Conservation (phyloP, 2,113 vertebrate genomes). For the Ariopsis seemanni region DNA sequence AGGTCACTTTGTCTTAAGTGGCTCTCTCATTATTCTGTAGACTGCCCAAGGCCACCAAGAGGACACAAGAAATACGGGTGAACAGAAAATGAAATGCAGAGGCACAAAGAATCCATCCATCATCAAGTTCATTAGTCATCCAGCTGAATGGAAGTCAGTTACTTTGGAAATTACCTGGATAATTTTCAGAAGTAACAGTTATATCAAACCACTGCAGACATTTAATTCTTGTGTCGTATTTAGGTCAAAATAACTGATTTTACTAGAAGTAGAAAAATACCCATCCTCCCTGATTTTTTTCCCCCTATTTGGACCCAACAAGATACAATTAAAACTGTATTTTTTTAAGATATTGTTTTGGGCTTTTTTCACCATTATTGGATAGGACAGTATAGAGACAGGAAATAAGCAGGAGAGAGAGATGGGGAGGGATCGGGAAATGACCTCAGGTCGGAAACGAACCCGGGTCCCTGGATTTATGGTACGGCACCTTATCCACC, state of each 20-base stretch:
- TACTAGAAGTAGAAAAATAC: not conserved
- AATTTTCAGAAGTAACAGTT: not conserved
- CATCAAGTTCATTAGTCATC: slow-evolving; percentile 8
- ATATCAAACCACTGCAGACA: not conserved
- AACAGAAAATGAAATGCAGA: not conserved
- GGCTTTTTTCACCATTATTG: too few species aligned
- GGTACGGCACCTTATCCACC: too few species aligned
- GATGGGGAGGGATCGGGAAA: too few species aligned
- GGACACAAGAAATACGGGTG: slow-evolving; percentile 11
- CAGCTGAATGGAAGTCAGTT: not conserved
- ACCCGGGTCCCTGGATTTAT: too few species aligned
- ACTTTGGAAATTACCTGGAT: not conserved
- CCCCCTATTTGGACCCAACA: too few species aligned
- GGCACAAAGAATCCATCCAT: slow-evolving; percentile 19
- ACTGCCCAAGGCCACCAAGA: slow-evolving; percentile 11
- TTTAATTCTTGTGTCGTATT: not conserved
- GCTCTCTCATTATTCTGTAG: not conserved
- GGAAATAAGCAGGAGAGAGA: too few species aligned
- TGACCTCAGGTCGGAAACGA: too few species aligned
- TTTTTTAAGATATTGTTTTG: too few species aligned
- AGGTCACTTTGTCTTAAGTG: slow-evolving; percentile 27
- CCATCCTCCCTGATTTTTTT: too few species aligned
- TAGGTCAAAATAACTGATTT: not conserved
- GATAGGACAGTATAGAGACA: too few species aligned
- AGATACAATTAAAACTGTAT: too few species aligned